Conservation (phyloP, 2,888 invertebrate species). For the Zaprionus lineosus region DNA sequence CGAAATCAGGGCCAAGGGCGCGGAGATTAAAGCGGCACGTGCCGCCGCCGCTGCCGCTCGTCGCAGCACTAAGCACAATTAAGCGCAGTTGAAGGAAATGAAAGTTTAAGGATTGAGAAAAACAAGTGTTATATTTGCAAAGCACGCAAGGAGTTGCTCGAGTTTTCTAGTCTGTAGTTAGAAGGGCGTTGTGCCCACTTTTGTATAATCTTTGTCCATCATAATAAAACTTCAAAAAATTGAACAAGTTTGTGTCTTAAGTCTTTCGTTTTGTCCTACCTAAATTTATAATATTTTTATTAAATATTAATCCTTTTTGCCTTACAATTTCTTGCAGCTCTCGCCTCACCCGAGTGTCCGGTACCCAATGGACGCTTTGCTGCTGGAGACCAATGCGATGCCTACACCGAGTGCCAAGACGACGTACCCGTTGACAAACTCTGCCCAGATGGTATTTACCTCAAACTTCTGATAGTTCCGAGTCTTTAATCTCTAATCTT, state of each 20-base stretch:
- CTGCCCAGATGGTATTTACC: constrained; percentile 88
- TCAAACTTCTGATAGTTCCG: not conserved
- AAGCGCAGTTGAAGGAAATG: not conserved
- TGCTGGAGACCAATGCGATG: constrained; percentile 88
- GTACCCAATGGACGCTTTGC: constrained; percentile 88
- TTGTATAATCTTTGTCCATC: constrained; percentile 45
- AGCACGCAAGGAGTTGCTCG: constrained; percentile 55
- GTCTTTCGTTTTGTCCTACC: constrained; percentile 36
- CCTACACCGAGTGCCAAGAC: constrained; percentile 87
- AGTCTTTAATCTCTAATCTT: not conserved
- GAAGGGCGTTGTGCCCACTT: constrained; percentile 39
- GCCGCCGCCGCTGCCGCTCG: constrained; percentile 53
- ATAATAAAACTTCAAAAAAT: constrained; percentile 39
- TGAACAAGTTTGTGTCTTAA: constrained; percentile 29
- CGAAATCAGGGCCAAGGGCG: constrained; percentile 65
- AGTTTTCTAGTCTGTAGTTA: constrained; percentile 77
- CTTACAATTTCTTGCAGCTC: constrained; percentile 46
- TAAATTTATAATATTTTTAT: not conserved
- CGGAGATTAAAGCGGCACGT: constrained; percentile 79
- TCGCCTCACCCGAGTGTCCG: constrained; percentile 83
- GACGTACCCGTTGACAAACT: constrained; percentile 89
- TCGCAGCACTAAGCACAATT: constrained; percentile 20
- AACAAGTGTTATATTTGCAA: constrained; percentile 29
- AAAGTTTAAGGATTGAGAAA: not conserved
- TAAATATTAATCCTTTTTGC: not conserved